These are phyloP conservation scores for Virgularia gustaviana DNA, from an alignment of 92 coral and sea anemone genomes.

Conservation along the genomic window DNA sequence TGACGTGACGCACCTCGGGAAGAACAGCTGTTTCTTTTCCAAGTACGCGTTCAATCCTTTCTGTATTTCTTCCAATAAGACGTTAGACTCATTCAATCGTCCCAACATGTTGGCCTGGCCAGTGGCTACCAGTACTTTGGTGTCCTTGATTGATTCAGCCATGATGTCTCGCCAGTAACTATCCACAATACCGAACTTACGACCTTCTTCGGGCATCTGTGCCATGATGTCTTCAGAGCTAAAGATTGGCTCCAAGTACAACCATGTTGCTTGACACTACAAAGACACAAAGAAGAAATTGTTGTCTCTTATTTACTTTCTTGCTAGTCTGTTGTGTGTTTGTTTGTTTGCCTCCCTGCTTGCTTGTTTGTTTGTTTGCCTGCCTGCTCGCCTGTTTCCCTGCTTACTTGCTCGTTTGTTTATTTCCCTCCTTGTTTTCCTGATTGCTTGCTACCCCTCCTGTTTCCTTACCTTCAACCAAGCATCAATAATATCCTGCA, in stretches of 20 bases:
- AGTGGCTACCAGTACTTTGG: conserved; percentile 87
- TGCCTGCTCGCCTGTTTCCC: too few species aligned
- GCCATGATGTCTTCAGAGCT: conserved; percentile 99
- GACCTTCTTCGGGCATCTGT: conserved; percentile 98
- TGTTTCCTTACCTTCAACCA: conserved; percentile 80
- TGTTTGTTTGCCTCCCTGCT: not conserved
- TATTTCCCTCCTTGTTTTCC: not conserved
- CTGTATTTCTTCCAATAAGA: conserved; percentile 92
- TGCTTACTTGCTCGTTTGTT: not conserved
- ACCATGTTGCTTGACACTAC: conserved; percentile 97
- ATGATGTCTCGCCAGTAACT: conserved; percentile 99
- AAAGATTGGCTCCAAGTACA: conserved; percentile 92
- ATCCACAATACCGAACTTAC: conserved; percentile 97
- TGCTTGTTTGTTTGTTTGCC: not conserved
- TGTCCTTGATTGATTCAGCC: conserved; percentile 91
- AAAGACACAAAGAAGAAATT: conserved; percentile 6
- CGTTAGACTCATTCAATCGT: conserved; percentile 83
- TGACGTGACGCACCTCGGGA: conserved; percentile 68
- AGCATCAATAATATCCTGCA: conserved; percentile 97
- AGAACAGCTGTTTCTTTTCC: conserved; percentile 96
- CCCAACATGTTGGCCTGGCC: conserved; percentile 97
- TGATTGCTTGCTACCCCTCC: not conserved
- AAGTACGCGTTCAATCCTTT: conserved; percentile 96
- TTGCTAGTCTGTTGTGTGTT: not conserved
- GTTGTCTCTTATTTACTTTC: too few species aligned